phyloP scores from a whole-genome alignment of 2,797 vertebrate species.

The Crypturellus tataupa region DNA sequence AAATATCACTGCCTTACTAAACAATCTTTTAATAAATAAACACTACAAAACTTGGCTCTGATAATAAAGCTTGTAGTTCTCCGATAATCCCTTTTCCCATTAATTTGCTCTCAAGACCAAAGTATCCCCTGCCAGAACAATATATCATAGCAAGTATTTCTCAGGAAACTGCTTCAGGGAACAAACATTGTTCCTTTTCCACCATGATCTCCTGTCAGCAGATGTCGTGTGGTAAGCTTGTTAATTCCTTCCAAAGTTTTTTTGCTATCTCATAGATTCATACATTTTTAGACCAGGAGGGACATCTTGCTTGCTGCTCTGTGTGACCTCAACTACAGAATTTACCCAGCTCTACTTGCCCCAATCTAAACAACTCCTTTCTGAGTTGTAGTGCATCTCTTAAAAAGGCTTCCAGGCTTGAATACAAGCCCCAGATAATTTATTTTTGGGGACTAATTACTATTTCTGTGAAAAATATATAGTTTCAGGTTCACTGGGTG shows the following conservation, averaged over 20 bases:
- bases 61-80: constrained; percentile 38
- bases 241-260: constrained; percentile 20
- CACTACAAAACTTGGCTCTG: constrained; percentile 23
- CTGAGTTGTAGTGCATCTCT: background rate
- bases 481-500: background rate
- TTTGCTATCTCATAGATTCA: background rate
- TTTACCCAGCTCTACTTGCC: background rate
- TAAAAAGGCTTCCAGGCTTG: background rate
- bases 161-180: background rate
- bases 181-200: background rate
- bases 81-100: background rate
- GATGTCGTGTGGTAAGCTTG: background rate
- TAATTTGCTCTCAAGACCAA: constrained; percentile 11
- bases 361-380: background rate
- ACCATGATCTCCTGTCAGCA: background rate
- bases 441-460: background rate
- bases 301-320: background rate
- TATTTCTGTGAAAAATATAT: background rate
- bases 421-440: background rate
- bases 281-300: background rate
- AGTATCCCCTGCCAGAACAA: background rate
- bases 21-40: constrained; percentile 57
- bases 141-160: background rate
- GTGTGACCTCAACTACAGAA: background rate
- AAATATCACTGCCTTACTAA: constrained; percentile 41